Conservation (phyloP, 2,113 vertebrate genomes). For the Rhinopomastus cyanomelas region DNA sequence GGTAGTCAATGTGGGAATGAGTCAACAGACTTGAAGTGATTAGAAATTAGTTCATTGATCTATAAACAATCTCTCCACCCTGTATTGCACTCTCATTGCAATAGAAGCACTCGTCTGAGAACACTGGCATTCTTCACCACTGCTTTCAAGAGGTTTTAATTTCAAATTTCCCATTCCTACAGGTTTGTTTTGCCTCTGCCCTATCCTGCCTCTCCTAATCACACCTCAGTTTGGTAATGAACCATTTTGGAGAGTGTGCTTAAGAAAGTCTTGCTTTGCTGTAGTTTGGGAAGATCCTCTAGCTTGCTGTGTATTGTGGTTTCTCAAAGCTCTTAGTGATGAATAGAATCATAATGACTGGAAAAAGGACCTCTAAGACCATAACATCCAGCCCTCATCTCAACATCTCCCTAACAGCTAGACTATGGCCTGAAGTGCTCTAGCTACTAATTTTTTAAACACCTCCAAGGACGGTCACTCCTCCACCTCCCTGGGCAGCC, state of each 20-base stretch:
- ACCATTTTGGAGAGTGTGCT: fast-evolving
- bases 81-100: not conserved
- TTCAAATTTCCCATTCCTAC: not conserved
- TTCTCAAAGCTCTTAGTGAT: not conserved
- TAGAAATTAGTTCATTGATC: not conserved
- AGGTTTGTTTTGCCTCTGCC: not conserved
- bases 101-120: not conserved
- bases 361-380: too few relatives aligned
- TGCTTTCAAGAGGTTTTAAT: not conserved
- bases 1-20: not conserved
- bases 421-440: too few relatives aligned
- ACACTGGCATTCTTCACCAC: not conserved
- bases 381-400: too few relatives aligned
- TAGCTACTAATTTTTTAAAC: too few relatives aligned
- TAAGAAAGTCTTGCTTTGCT: not conserved
- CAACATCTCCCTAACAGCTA: too few relatives aligned
- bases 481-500: too few relatives aligned
- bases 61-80: not conserved
- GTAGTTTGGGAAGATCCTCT: not conserved
- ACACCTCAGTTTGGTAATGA: not conserved
- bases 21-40: not conserved
- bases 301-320: not conserved
- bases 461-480: too few relatives aligned
- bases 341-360: too few relatives aligned
- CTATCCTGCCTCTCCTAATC: not conserved